A percentile compares a stretch with the other conserved stretches of the same genome.
These are phyloP conservation scores for Tipula unca DNA, from an alignment of 2,888 invertebrate genomes.

Conservation along the genomic window DNA sequence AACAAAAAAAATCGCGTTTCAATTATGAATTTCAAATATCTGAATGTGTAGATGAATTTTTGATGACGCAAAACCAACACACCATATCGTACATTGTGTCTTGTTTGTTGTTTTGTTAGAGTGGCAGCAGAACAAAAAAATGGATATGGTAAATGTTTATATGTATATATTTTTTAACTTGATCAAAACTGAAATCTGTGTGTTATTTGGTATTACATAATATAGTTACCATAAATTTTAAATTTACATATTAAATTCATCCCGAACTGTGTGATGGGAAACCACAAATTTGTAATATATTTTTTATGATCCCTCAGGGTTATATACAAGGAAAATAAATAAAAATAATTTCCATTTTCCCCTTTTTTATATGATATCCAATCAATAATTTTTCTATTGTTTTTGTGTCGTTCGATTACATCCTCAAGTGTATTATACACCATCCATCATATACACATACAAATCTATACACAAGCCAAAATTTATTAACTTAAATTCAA, in stretches of 20 bases:
- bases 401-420: background rate
- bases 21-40: background rate
- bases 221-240: background rate
- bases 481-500: background rate
- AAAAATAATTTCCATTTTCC: background rate
- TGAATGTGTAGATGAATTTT: background rate
- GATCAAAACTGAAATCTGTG: background rate
- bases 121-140: background rate
- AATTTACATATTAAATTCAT: background rate
- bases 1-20: background rate
- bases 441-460: background rate
- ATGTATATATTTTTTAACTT: background rate
- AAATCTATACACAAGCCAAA: background rate
- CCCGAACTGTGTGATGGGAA: background rate
- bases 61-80: background rate
- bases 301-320: background rate
- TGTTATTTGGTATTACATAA: background rate
- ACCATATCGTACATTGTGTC: background rate
- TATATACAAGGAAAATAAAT: background rate
- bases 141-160: background rate
- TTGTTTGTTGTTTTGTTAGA: background rate
- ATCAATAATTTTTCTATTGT: conserved; percentile 2
- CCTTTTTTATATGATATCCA: background rate
- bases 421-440: background rate
- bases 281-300: background rate